phyloP scores from a whole-genome alignment of 2,888 invertebrate species.

The Steromphala cineraria region DNA sequence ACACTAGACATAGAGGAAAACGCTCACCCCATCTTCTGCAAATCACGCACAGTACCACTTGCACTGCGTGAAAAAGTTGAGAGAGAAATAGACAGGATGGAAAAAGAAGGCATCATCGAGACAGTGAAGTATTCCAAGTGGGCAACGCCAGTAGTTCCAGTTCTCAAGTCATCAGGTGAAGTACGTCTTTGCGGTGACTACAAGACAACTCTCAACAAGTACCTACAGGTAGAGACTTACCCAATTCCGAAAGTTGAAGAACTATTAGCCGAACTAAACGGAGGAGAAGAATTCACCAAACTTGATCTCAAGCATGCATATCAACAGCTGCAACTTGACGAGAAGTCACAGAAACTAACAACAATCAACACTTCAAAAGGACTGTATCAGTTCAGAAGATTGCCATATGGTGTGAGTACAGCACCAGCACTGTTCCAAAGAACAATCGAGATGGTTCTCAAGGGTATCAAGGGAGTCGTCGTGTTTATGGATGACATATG shows the following conservation, averaged over 20 bases:
- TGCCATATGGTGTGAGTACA: background rate
- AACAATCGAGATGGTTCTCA: conserved; percentile 29
- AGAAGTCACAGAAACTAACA: conserved; percentile 32
- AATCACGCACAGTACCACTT: too few species aligned
- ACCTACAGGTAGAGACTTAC: conserved; percentile 48
- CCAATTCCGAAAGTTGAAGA: conserved; percentile 39
- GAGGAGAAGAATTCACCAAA: conserved; percentile 34
- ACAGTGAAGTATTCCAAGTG: background rate
- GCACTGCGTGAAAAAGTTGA: background rate
- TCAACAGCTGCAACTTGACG: conserved; percentile 30
- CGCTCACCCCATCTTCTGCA: too few species aligned
- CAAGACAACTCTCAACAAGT: conserved; percentile 42
- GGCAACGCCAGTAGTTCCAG: conserved; percentile 8
- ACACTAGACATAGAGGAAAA: too few species aligned
- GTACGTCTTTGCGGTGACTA: conserved; percentile 46
- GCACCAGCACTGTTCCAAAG: conserved; percentile 29
- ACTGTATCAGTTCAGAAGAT: conserved; percentile 26
- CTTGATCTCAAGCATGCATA: conserved; percentile 28
- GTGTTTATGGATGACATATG: conserved; percentile 33
- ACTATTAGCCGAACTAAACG: conserved; percentile 43
- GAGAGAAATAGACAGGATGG: background rate
- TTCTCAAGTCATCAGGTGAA: background rate
- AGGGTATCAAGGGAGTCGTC: conserved; percentile 4
- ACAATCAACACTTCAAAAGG: conserved; percentile 30
- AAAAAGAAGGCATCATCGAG: background rate